A percentile compares a stretch with the other conserved stretches of the same genome.
Evolutionary conservation across 1,140 invertebrate species (phyloP).

Genomic region (Halotydeus destructor): DNA sequence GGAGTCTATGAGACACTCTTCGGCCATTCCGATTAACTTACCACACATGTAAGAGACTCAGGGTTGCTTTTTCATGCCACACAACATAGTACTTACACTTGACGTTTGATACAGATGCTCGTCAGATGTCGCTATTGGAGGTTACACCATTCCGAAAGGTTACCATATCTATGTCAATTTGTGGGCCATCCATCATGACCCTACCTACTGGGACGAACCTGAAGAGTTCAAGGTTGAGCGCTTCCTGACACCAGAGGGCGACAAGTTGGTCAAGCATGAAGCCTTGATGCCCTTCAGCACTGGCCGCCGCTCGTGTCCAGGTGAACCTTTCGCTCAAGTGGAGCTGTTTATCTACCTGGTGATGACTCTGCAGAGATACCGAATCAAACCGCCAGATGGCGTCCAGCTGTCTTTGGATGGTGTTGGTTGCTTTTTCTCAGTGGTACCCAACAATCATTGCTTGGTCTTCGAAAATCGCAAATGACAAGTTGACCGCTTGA

Average conservation of each 20-base stretch:
- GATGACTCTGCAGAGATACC: too few relatives aligned
- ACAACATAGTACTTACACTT: too few relatives aligned
- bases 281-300: conserved; percentile 19
- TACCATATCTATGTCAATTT: conserved; percentile 38
- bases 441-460: too few relatives aligned
- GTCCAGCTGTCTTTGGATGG: too few relatives aligned
- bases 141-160: conserved; percentile 15
- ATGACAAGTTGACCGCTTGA: too few relatives aligned
- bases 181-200: conserved; percentile 43
- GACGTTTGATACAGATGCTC: too few relatives aligned
- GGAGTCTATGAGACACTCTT: conserved; percentile 19
- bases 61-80: too few relatives aligned
- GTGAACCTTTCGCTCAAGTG: neutral
- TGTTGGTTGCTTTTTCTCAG: too few relatives aligned
- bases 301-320: neutral
- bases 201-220: conserved; percentile 41
- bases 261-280: conserved; percentile 15
- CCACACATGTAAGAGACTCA: conserved; percentile 12
- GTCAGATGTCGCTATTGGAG: conserved; percentile 11
- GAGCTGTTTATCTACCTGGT: too few relatives aligned
- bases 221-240: conserved; percentile 44
- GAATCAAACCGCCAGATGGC: too few relatives aligned
- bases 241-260: conserved; percentile 25
- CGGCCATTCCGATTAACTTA: conserved; percentile 18
- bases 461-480: too few relatives aligned